These are phyloP conservation scores for Yasuhikotakia modesta DNA, from an alignment of 2,797 vertebrate species.

Conservation along the genomic window DNA sequence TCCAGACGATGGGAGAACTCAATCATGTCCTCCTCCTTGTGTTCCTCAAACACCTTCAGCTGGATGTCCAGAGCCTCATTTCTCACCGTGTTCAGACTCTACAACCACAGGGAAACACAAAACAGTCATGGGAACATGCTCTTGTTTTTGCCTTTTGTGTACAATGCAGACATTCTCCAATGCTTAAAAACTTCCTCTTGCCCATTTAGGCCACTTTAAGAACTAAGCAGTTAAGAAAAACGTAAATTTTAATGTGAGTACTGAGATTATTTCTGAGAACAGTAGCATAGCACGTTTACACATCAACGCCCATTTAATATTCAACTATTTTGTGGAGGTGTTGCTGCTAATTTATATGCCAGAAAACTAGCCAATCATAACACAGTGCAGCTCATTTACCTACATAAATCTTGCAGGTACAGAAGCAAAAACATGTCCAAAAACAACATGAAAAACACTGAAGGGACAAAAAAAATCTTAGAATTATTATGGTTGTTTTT, in stretches of 20 bases:
- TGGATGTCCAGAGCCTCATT: slow-evolving; percentile 97
- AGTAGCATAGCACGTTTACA: not conserved
- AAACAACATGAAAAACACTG: not conserved
- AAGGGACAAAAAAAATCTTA: not conserved
- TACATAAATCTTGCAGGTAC: not conserved
- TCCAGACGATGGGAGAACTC: slow-evolving; percentile 95
- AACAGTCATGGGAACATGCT: not conserved
- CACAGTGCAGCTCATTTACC: not conserved
- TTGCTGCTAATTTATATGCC: not conserved
- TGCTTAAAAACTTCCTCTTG: not conserved
- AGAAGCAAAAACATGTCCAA: not conserved
- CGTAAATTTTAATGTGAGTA: no score
- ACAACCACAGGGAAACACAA: no score
- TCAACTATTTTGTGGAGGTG: not conserved
- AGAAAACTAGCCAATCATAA: not conserved
- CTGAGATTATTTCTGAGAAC: not conserved
- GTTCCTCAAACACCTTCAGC: slow-evolving; percentile 94
- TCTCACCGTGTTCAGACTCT: no score
- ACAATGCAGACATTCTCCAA: not conserved
- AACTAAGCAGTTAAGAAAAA: not conserved
- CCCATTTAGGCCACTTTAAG: not conserved
- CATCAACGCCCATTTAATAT: not conserved
- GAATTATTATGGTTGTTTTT: not conserved
- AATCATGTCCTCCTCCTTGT: slow-evolving; percentile 96
- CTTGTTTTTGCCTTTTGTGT: no score